Base-by-base conservation (phyloP, 2,797 vertebrate species). In the Anguilla pacifica region DNA sequence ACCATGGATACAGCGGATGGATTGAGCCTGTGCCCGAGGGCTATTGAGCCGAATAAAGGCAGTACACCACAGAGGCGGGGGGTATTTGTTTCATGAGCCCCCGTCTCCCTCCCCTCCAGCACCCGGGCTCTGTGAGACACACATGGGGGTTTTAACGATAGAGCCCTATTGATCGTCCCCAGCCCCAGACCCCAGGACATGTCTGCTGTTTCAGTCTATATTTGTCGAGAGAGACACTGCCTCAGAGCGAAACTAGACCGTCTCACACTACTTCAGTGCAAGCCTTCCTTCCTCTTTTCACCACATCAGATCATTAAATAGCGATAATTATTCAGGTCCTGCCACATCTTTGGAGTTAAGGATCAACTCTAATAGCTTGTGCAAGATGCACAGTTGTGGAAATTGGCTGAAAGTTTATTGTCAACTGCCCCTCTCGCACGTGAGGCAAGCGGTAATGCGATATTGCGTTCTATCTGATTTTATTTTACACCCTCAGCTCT, bases 151-250 rank as follows among this genome's bases (percentile, higher is more conserved):
- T 92, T 84, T 90, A 92, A 84, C 81, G 89, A 89, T 88, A 90
- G 93, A 91, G 91, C 90, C 74, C 87, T 94, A 96, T 96, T 91
- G 96, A 97, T 96, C 93, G 89, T 84, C 64, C 89, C 57, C 84
- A 90, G 93, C 92, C 90, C 81, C 84, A 93, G 88, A 91, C 95
- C 79, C 79, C 79, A 82, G 79, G 79, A 82, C 22, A 82, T 85
- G 85, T 93, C 91, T 94, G 90, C 92, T 91, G 88, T 87, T 88
- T 91, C 88, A 91, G 17, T 83, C 43, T 87, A 89, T 82, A 91
- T 85, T 89, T 90, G 87, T 92, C 13, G 17, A 39, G 31, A 15
- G 85, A 53, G 89, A 93, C 89, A 91, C 89, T 46, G 86, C 92
- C 90, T 85, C 86, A 91, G 91, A 93, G 88, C 87, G 81, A 92